Conservation (phyloP, 2,113 vertebrate species). For the Ciconia stormi region DNA sequence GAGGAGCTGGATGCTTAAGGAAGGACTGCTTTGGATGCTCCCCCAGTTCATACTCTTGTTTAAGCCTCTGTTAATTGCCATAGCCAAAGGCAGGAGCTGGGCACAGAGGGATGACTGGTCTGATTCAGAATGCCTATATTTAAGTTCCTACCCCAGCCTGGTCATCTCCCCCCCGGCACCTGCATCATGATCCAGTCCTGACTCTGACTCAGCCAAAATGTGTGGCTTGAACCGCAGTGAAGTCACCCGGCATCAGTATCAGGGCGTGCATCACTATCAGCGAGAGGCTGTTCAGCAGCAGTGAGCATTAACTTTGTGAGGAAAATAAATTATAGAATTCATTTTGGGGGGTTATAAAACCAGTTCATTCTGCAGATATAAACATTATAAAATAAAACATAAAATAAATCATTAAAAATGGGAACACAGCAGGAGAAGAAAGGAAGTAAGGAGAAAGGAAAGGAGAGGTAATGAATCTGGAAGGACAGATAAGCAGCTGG, state of each 20-base stretch:
- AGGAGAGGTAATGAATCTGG: slow-evolving; percentile 54
- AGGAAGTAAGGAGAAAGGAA: slow-evolving; percentile 32
- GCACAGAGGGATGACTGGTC: too few relatives aligned
- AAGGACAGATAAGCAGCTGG: slow-evolving; percentile 59
- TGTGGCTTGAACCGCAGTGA: background rate
- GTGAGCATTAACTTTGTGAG: background rate
- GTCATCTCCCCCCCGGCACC: background rate
- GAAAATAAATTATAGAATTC: slow-evolving; percentile 30
- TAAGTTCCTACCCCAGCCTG: background rate
- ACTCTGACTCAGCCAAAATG: background rate
- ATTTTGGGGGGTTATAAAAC: slow-evolving; percentile 34
- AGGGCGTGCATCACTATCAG: background rate
- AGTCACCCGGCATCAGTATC: background rate
- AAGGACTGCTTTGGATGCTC: background rate
- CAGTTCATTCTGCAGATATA: slow-evolving; percentile 33
- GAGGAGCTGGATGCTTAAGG: background rate
- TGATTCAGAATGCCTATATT: background rate
- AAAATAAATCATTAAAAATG: slow-evolving; percentile 61
- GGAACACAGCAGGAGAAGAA: slow-evolving; percentile 36
- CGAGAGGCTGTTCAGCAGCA: background rate
- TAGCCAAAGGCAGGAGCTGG: background rate
- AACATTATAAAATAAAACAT: slow-evolving; percentile 41
- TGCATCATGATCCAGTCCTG: rapidly evolving
- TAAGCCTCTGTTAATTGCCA: background rate
- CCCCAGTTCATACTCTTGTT: background rate